phyloP scores from a whole-genome alignment of 2,888 invertebrate species.

The Lasioglossum figueresi region DNA sequence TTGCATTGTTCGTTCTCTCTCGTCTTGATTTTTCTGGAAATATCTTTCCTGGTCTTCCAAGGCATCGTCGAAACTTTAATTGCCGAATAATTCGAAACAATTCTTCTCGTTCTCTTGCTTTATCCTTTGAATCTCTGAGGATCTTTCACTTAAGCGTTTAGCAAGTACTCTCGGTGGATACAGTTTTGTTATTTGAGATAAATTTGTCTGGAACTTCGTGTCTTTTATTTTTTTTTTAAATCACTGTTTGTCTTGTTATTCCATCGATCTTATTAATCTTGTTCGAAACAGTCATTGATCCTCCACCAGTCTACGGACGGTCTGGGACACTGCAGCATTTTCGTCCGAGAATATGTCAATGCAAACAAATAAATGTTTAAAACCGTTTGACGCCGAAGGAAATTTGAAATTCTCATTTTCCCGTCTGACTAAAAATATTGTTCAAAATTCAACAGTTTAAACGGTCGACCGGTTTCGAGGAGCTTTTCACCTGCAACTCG shows the following conservation, averaged over 20 bases:
- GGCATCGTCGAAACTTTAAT: neutral
- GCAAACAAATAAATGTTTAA: neutral
- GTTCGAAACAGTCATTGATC: too few relatives aligned
- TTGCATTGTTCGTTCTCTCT: neutral
- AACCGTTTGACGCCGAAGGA: neutral
- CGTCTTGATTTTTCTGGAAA: neutral
- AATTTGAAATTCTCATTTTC: neutral
- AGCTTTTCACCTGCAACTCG: neutral
- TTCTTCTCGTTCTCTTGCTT: neutral
- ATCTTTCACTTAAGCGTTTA: neutral
- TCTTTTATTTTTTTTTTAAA: too few relatives aligned
- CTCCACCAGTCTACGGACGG: neutral
- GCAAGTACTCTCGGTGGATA: neutral
- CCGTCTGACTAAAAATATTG: neutral
- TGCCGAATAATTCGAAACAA: neutral
- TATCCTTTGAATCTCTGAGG: neutral
- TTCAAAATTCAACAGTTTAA: neutral
- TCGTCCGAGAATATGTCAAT: neutral
- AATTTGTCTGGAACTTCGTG: too few relatives aligned
- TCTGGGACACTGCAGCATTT: neutral
- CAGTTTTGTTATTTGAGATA: too few relatives aligned
- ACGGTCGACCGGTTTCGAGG: neutral
- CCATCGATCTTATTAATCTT: too few relatives aligned
- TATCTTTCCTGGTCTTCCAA: neutral
- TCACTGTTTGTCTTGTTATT: too few relatives aligned